Base-by-base conservation (phyloP, 2,888 invertebrate species). In the Lasioglossum lativentre region DNA sequence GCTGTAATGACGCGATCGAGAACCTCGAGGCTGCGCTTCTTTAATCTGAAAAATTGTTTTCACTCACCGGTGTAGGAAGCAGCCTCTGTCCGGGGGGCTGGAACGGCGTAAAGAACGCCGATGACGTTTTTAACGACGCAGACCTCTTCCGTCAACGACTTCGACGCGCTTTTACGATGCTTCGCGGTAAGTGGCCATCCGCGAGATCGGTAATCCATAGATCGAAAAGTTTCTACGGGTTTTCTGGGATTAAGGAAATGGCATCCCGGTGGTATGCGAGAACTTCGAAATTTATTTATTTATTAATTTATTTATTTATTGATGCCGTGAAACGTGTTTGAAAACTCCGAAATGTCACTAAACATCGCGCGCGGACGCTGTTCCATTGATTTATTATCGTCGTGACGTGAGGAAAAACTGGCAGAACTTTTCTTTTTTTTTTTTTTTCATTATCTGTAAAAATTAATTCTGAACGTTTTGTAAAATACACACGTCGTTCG, bases 1-100 rank as follows among this genome's bases (percentile, higher is more conserved):
- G 3, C 23, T n/a, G 19, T 47, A 70, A 83, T 83, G 78, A 85
- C 78, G 85, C 74, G 78, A 85, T 78, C 84, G 42, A 75, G 78
- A 74, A 71, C 73, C 77, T 40, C 47, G 45, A 40, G 72, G n/a
- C 34, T 30, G 63, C 38, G 59, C 30, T 47, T 30, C 72, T 76
- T 68, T 84, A 79, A 85, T 84, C 45, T 72, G n/a, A 27, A 79
- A 66, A 75, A 72, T 84, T 59, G 85, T 68, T 79, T 72, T 34
- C 47, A 16, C 30, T 38, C 38, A 1, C 10, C 4, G 3, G 10
- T 68, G 34, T 23, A 68, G 68, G 68, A 38, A 68, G 38, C 34
- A 4, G 10, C 23, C 23, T n/a, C n/a, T 34, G 68, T 19, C 30
- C 23, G 40, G 23, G 68, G 68, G 40, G n/a, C n/a, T 38, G n/a